phyloP scores from a whole-genome alignment of 2,797 vertebrate species.

The Cryptoblepharus egeriae region DNA sequence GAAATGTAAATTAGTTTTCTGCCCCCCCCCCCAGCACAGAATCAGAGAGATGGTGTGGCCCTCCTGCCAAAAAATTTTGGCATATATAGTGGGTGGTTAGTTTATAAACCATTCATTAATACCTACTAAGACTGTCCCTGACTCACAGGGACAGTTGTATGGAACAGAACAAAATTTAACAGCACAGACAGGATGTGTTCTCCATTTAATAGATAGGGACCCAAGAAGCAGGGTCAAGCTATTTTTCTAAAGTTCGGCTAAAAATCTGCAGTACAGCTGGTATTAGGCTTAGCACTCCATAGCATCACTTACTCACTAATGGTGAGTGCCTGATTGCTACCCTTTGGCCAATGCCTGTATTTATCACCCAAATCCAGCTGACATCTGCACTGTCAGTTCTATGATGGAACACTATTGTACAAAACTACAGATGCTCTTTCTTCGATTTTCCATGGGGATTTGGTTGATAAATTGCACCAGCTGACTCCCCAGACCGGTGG shows the following conservation, averaged over 20 bases:
- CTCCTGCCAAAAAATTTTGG: no score
- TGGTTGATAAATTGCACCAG: not conserved
- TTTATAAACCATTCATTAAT: not conserved
- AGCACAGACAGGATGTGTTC: not conserved
- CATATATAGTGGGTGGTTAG: not conserved
- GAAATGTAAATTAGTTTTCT: no score
- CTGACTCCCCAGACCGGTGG: not conserved
- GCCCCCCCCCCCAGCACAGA: no score
- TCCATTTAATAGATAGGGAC: not conserved
- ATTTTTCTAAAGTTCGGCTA: not conserved
- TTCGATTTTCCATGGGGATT: not conserved
- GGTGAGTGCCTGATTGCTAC: not conserved
- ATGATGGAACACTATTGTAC: slow-evolving; percentile 11
- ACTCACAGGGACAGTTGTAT: not conserved
- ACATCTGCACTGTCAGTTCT: not conserved
- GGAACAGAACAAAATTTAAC: not conserved
- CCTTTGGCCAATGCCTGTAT: not conserved
- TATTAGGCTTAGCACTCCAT: not conserved
- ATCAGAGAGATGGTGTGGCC: no score
- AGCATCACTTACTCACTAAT: not conserved
- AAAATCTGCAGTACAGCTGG: not conserved
- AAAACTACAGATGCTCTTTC: not conserved
- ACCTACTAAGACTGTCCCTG: not conserved
- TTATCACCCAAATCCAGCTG: not conserved
- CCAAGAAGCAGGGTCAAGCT: not conserved